Evolutionary conservation across 2,888 invertebrate species (phyloP).

Genomic region (Dascillus cervinus): DNA sequence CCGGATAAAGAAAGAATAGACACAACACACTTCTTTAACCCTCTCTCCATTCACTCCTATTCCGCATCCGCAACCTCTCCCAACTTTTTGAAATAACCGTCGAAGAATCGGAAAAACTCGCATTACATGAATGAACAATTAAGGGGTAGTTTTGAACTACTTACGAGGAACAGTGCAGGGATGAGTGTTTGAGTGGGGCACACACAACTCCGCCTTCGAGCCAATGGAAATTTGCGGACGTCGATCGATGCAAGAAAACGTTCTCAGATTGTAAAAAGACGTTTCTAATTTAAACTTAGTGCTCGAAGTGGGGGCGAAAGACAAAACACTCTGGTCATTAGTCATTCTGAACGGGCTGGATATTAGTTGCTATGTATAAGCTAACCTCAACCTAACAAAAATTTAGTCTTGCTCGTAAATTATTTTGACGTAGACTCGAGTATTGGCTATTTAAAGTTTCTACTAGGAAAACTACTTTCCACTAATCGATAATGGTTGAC

Average conservation of each 20-base stretch:
- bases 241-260: constrained; percentile 44
- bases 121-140: constrained; percentile 24
- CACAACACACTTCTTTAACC: no score
- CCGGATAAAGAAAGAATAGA: no score
- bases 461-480: constrained; percentile 32
- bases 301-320: constrained; percentile 22
- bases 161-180: constrained; percentile 26
- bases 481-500: constrained; percentile 28
- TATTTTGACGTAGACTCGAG: constrained; percentile 41
- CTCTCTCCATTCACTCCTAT: no score
- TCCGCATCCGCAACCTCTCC: constrained; percentile 2
- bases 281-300: constrained; percentile 39
- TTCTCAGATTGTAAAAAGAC: constrained; percentile 45
- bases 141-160: constrained; percentile 16
- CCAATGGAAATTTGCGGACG: constrained; percentile 34
- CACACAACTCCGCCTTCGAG: constrained; percentile 37
- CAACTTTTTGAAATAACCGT: constrained; percentile 10
- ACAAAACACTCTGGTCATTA: constrained; percentile 42
- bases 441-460: constrained; percentile 34
- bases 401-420: constrained; percentile 42
- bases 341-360: constrained; percentile 41
- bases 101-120: constrained; percentile 14
- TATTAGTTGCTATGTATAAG: constrained; percentile 42
- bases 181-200: constrained; percentile 30
- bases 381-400: constrained; percentile 41